Conservation (phyloP, 2,888 invertebrate species). For the Hirtodrosophila duncani region DNA sequence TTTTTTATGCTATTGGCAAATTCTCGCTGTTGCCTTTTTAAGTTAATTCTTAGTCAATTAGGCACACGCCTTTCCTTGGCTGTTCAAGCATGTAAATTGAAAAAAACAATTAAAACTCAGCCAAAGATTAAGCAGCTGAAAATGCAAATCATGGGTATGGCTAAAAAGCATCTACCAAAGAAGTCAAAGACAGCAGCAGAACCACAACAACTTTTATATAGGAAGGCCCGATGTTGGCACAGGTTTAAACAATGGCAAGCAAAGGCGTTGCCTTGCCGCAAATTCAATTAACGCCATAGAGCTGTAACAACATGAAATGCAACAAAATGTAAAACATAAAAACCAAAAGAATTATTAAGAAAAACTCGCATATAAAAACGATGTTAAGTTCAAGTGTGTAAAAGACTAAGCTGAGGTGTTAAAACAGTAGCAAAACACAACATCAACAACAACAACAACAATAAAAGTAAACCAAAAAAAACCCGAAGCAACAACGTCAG, state of each 20-base stretch:
- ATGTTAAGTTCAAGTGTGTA: constrained; percentile 43
- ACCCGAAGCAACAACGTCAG: constrained; percentile 20
- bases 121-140: constrained; percentile 51
- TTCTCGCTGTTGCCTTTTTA: too few relatives aligned
- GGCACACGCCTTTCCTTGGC: neutral
- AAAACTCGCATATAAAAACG: constrained; percentile 38
- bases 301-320: constrained; percentile 15
- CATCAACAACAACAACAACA: constrained; percentile 9
- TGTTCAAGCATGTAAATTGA: too few relatives aligned
- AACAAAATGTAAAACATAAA: constrained; percentile 10
- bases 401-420: constrained; percentile 41
- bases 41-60: too few relatives aligned
- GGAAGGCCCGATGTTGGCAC: too few relatives aligned
- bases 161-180: constrained; percentile 29
- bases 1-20: too few relatives aligned
- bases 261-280: constrained; percentile 43
- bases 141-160: constrained; percentile 57
- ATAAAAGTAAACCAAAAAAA: constrained; percentile 23
- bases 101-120: constrained; percentile 36
- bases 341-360: constrained; percentile 36
- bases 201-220: too few relatives aligned
- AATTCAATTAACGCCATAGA: constrained; percentile 60
- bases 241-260: neutral
- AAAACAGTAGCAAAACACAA: constrained; percentile 46
- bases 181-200: constrained; percentile 13